Conservation (phyloP, 2,888 invertebrate species). For the Dusona sp. region DNA sequence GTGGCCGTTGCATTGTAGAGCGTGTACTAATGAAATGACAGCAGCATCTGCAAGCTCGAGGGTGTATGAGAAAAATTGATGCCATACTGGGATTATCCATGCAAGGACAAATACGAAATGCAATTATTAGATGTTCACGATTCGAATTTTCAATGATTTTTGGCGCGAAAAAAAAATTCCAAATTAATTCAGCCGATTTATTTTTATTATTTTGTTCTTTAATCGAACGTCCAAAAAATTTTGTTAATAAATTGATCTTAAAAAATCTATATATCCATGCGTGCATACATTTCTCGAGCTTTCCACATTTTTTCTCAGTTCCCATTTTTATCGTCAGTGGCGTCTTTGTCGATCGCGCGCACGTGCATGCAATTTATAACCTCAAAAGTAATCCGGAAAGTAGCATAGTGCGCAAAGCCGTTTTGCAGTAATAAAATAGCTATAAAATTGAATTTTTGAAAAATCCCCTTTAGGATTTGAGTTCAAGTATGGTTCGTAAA, state of each 20-base stretch:
- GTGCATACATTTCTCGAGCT: background rate
- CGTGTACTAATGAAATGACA: constrained; percentile 26
- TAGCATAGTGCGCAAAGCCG: background rate
- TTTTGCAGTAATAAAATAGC: background rate
- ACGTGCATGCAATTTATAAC: constrained; percentile 33
- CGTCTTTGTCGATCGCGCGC: constrained; percentile 2
- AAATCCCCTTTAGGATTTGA: background rate
- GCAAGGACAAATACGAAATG: background rate
- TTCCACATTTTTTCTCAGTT: background rate
- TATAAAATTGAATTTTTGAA: background rate
- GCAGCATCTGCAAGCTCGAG: constrained; percentile 8
- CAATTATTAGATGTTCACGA: background rate
- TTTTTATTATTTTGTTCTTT: background rate
- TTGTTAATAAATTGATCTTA: background rate
- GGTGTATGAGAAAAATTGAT: constrained; percentile 5
- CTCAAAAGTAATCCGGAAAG: background rate
- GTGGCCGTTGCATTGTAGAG: constrained; percentile 21
- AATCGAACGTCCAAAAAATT: background rate
- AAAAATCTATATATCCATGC: background rate
- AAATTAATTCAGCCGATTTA: background rate
- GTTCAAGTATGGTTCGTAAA: constrained; percentile 91
- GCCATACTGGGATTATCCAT: background rate
- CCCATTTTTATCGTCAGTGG: background rate
- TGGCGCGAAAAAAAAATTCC: background rate
- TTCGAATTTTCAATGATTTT: background rate